These are phyloP conservation scores for Pitangus sulphuratus DNA, from an alignment of 2,797 vertebrate genomes.

Conservation along the genomic window DNA sequence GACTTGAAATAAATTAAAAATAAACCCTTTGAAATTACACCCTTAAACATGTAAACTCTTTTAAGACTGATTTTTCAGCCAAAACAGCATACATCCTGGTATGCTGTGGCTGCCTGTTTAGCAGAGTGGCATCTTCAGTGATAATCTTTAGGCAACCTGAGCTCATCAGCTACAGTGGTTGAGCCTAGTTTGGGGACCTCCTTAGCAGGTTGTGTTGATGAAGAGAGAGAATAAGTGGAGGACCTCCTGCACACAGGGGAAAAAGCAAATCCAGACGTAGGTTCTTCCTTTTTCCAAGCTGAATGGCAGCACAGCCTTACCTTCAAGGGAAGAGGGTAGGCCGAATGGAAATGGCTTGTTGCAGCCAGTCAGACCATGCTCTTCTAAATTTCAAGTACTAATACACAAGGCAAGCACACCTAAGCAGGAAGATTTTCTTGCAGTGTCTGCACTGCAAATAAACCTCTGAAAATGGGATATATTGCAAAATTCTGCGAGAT, in stretches of 20 bases:
- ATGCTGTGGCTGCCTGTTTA: neutral
- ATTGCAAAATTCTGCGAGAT: neutral
- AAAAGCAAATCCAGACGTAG: neutral
- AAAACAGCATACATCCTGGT: neutral
- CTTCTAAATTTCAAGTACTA: neutral
- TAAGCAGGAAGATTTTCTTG: neutral
- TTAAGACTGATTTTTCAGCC: neutral
- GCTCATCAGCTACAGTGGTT: neutral
- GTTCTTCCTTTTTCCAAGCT: neutral
- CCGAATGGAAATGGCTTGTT: neutral
- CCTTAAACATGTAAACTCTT: neutral
- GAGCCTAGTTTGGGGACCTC: neutral
- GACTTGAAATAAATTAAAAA: neutral
- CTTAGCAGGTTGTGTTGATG: neutral
- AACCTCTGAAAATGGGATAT: neutral
- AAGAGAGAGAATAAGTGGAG: neutral
- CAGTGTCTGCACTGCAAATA: neutral
- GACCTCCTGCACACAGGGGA: neutral
- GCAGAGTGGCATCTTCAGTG: neutral
- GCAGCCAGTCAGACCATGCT: neutral
- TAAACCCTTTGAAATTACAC: neutral
- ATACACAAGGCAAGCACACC: fast-evolving
- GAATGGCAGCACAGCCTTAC: neutral
- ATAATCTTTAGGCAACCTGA: neutral
- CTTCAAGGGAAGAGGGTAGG: neutral